These are phyloP conservation scores for Pyrrhia umbra DNA, from an alignment of 2,888 invertebrate genomes.

Conservation along the genomic window DNA sequence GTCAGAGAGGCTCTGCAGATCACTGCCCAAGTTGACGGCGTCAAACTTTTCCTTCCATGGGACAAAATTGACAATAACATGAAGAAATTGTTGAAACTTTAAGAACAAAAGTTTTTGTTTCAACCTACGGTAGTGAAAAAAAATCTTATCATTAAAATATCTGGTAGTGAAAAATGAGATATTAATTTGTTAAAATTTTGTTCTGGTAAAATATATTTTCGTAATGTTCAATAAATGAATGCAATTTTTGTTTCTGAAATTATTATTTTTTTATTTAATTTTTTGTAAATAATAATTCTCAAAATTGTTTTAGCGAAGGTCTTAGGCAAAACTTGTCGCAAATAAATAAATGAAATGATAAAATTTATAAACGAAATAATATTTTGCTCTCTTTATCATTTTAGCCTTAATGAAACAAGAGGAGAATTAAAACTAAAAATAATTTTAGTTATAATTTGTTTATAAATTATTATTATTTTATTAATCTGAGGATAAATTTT, in stretches of 20 bases:
- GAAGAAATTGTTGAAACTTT: constrained; percentile 22
- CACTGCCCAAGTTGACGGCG: constrained; percentile 65
- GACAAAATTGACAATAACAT: constrained; percentile 64
- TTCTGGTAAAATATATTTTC: neutral
- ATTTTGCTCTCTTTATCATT: constrained; percentile 2
- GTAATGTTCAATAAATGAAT: neutral
- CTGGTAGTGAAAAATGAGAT: too few relatives aligned
- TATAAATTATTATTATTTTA: constrained; percentile 11
- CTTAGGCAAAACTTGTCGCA: too few relatives aligned
- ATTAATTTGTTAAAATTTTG: too few relatives aligned
- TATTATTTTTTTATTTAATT: neutral
- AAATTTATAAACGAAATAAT: neutral
- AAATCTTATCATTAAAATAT: too few relatives aligned
- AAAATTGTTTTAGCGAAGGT: too few relatives aligned
- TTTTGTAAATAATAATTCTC: too few relatives aligned
- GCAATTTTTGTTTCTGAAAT: neutral
- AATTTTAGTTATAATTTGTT: neutral
- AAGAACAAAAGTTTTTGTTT: neutral
- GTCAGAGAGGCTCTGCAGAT: constrained; percentile 64
- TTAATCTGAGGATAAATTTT: neutral
- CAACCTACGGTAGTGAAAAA: too few relatives aligned
- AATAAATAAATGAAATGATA: too few relatives aligned
- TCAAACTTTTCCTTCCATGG: constrained; percentile 77
- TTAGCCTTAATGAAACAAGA: neutral
- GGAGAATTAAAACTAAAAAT: neutral